Base-by-base conservation (phyloP, 2,113 vertebrate genomes). In the Cephalopterus ornatus region DNA sequence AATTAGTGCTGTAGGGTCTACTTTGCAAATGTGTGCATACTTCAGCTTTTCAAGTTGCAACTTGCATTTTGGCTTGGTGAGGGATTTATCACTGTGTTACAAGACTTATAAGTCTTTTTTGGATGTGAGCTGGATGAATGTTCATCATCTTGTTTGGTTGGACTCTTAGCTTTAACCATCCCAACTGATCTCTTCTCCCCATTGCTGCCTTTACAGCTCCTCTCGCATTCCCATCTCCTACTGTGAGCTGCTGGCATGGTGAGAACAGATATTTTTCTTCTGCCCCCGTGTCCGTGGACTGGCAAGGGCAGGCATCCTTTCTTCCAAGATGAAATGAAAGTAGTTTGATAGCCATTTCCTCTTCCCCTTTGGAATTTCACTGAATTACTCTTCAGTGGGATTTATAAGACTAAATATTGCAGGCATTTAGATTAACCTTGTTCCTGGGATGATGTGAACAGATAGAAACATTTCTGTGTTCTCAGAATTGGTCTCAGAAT, bases 31-130 rank as follows among this genome's bases (percentile, higher is more conserved):
- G 62, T 49, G 63, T 65, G 62, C 80, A 47, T 18, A 73, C 68
- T 92, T 74, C 41, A 91, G 39, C 15, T 87, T 94, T 78, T 89
- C 92, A 92, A 89, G 89, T 85, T 89, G 70, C 61, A 91, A 27
- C 88, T 93, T 88, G 92, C 44, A 15, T 79, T 89, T 93, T 59
- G 81, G 68, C 67, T 71, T 77, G 67, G 37, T 62, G 79, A 84
- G 21, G 52, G 86, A 76, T 73, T 76, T 96, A 75, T 88, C 85
- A 53, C 85, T 78, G 46, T 5, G 5, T 76, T 65, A 6, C 53
- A 63, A 66, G 46, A 35, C 47, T 55, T 77, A 23, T 6, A 0
- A 15, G 26, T 41, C 39, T 71, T 18, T 65, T 53, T 32, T 70
- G n/a, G 47, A 9, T 3, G 6, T 24, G 92, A 77, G 11, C 65